Percentiles rank a stretch among this genome's conserved stretches.
Conservation (phyloP, 2,797 vertebrate genomes). For the Diceros bicornis region DNA sequence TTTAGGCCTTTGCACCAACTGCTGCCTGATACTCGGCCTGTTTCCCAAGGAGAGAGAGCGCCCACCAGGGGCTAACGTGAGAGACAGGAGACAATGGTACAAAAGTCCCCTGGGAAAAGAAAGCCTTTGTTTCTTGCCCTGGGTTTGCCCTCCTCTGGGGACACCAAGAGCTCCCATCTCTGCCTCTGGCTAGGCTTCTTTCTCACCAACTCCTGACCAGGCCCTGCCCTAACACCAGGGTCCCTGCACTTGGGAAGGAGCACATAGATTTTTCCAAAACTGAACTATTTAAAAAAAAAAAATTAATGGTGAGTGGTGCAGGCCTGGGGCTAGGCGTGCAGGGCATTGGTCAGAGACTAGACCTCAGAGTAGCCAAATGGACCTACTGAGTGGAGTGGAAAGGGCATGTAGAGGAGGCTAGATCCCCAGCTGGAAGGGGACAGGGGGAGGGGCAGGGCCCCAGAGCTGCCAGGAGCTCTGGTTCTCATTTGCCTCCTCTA, state of each 20-base stretch:
- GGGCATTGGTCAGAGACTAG: neutral
- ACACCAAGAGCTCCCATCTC: neutral
- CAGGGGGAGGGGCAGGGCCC: neutral
- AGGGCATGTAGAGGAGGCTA: rapidly evolving
- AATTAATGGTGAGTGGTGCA: neutral
- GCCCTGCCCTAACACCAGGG: neutral
- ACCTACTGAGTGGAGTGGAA: neutral
- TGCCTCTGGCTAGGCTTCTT: neutral
- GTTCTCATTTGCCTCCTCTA: too few species aligned
- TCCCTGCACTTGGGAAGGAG: neutral
- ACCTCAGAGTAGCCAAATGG: neutral
- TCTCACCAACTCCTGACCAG: neutral
- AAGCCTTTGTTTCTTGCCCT: neutral
- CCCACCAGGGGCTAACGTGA: neutral
- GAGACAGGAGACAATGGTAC: neutral
- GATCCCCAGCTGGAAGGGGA: neutral
- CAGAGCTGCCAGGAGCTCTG: neutral
- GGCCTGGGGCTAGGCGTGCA: neutral
- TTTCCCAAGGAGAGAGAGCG: neutral
- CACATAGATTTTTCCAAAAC: neutral
- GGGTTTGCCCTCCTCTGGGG: neutral
- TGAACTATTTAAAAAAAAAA: neutral
- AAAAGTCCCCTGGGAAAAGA: neutral
- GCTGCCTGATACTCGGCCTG: neutral
- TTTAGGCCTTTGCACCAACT: neutral